Conservation (phyloP, 2,888 invertebrate genomes). For the Troglohyphantes excavatus region DNA sequence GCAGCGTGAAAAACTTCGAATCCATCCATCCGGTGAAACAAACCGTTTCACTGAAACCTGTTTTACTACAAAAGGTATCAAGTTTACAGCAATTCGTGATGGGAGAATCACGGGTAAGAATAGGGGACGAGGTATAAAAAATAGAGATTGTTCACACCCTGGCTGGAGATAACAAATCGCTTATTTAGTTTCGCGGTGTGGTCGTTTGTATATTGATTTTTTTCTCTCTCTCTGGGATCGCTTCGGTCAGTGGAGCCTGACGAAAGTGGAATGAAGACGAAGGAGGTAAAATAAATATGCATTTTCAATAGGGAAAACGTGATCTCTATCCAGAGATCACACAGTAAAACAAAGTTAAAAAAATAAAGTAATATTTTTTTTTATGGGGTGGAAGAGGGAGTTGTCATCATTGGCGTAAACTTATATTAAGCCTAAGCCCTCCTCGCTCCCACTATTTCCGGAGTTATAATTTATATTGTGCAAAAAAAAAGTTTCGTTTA, state of each 20-base stretch:
- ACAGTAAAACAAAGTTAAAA: too few species aligned
- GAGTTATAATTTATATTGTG: too few species aligned
- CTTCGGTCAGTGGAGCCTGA: neutral
- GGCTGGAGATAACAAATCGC: neutral
- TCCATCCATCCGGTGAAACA: slow-evolving; percentile 1
- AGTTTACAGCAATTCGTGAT: neutral
- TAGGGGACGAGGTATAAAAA: slow-evolving; percentile 3
- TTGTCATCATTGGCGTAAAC: too few species aligned
- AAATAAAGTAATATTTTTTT: too few species aligned
- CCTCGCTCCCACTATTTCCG: too few species aligned
- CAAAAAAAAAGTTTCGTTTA: too few species aligned
- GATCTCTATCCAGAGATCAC: too few species aligned
- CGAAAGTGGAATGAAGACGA: neutral
- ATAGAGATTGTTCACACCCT: neutral
- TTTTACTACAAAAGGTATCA: neutral
- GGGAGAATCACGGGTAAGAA: neutral
- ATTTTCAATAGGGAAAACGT: too few species aligned
- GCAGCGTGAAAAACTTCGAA: neutral
- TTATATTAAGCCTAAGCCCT: too few species aligned
- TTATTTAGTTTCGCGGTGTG: neutral
- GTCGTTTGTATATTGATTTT: neutral
- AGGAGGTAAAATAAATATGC: too few species aligned
- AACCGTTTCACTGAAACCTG: neutral
- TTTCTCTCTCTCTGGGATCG: neutral
- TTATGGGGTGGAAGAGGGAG: too few species aligned